Base-by-base conservation (phyloP, 2,888 invertebrate genomes). In the Brachylomia viminalis region DNA sequence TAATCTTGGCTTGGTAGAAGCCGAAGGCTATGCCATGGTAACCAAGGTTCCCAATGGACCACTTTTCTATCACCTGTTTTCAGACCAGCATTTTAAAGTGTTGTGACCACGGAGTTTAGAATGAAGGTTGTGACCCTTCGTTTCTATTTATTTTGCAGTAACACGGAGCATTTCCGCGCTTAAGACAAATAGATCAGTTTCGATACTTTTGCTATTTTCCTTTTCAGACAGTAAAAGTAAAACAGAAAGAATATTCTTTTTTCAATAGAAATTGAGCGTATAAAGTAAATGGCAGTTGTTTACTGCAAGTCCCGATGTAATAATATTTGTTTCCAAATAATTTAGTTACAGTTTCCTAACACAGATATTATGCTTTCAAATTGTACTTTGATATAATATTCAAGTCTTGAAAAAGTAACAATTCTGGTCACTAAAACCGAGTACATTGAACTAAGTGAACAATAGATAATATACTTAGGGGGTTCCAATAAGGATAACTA, bases 401-500 rank as follows among this genome's bases (percentile, higher is more conserved):
- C 13, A n/a, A 20, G 27, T 3, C 42, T 38, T 30, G 49, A 8
- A 42, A 30, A 11, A 20, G 23, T 13, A 13, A 17, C 17, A 47
- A 20, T 61, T 45, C 17, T 17, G 17, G 45, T 23, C 27, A 47
- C 54, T 64, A 30, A 52, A 47, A 47, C 0, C 38, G 23, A 56
- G 15, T 17, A 56, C 27, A n/a, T 27, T 56, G 38, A 49, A 65
- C 49, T 47, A 33, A 45, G 27, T 47, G 20, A n/a, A 23, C 23
- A 79, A 74, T 30, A 64, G 33, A 59, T 56, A 62, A 54, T 56
- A 33, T 58, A 68, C 58, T 45, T 20, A 33, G 1, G 15, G 27
- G n/a, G 47, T 6, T 20, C 33, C 27, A 72, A 65, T 77, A 69
- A 66, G 54, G 13, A 30, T 69, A 72, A 81, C 15, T 67, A 67